These are phyloP conservation scores for Diarsia mendica DNA, from an alignment of 2,888 invertebrate genomes.

Conservation along the genomic window DNA sequence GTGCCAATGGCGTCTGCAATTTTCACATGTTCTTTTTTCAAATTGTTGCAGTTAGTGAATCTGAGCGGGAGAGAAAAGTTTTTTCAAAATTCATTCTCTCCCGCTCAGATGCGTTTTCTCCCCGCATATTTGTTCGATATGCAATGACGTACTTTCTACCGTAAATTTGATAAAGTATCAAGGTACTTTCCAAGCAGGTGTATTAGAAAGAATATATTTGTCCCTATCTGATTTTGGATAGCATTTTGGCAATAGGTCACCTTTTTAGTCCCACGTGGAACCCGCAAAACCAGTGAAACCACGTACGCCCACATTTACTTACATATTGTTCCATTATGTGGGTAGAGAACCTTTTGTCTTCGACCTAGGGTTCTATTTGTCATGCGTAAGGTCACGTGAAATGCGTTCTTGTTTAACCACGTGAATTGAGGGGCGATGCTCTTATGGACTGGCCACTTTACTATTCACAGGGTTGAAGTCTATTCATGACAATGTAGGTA, in stretches of 20 bases:
- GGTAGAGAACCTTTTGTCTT: conserved; percentile 17
- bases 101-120: too few relatives aligned
- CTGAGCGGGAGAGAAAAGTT: too few relatives aligned
- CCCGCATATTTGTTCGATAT: too few relatives aligned
- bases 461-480: not conserved
- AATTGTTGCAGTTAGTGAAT: too few relatives aligned
- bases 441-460: not conserved
- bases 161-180: too few relatives aligned
- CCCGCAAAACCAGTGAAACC: conserved; percentile 18
- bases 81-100: too few relatives aligned
- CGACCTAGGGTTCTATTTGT: conserved; percentile 15
- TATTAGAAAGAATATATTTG: not conserved
- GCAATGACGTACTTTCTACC: too few relatives aligned
- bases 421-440: conserved; percentile 6
- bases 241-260: conserved; percentile 6
- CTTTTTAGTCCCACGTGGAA: not conserved
- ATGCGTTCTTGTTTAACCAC: conserved; percentile 7
- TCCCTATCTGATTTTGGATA: not conserved
- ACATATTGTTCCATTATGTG: conserved; percentile 7
- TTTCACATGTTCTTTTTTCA: too few relatives aligned
- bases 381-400: conserved; percentile 11
- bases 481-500: not conserved
- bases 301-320: conserved; percentile 3
- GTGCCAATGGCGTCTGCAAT: too few relatives aligned
- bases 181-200: too few relatives aligned